Percentiles rank a stretch among this genome's conserved stretches.
Evolutionary conservation across 2,113 vertebrate genomes (phyloP).

Genomic region (Chrysemys picta): DNA sequence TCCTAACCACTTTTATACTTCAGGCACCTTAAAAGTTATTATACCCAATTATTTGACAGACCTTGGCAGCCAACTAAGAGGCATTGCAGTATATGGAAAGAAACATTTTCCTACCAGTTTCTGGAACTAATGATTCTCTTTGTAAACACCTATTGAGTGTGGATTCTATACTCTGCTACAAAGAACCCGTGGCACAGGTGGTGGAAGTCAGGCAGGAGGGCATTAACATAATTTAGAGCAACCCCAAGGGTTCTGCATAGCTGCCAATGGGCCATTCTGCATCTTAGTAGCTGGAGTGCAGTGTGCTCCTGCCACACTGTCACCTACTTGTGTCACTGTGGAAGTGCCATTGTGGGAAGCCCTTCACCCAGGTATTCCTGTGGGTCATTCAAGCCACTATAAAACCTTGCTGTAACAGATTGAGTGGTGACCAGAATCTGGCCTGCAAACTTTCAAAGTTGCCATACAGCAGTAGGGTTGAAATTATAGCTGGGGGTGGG

Average conservation of each 20-base stretch:
- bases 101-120: not conserved
- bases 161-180: not conserved
- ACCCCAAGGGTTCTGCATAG: not conserved
- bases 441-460: not conserved
- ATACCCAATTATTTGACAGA: not conserved
- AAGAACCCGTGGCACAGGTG: not conserved
- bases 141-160: not conserved
- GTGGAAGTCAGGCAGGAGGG: not conserved
- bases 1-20: not conserved
- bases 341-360: not conserved
- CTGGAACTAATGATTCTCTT: not conserved
- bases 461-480: not conserved
- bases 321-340: not conserved
- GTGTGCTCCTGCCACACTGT: not conserved
- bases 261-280: not conserved
- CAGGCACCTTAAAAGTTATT: slow-evolving; percentile 11
- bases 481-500: not conserved
- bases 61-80: not conserved
- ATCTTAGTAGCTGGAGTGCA: too few relatives aligned
- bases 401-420: not conserved
- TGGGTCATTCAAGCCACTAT: not conserved
- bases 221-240: not conserved
- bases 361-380: not conserved
- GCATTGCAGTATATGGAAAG: not conserved
- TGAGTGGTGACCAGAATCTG: not conserved